These are phyloP conservation scores for Platalea minor DNA, from an alignment of 2,797 vertebrate genomes.

Conservation along the genomic window DNA sequence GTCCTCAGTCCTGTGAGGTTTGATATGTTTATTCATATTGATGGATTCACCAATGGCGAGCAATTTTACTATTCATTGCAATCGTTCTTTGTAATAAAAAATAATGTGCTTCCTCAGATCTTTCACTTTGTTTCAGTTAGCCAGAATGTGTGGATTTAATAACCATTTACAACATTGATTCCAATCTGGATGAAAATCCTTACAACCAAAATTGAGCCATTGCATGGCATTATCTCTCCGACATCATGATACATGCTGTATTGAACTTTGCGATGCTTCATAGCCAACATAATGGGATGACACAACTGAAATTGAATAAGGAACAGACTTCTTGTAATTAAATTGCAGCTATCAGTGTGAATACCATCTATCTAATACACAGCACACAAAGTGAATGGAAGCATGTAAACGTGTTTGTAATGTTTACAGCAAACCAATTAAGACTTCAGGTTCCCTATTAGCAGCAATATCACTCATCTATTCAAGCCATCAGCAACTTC, in stretches of 20 bases:
- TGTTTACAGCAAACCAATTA: slow-evolving; percentile 66
- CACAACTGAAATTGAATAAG: slow-evolving; percentile 52
- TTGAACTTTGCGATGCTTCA: slow-evolving; percentile 41
- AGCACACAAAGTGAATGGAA: slow-evolving; percentile 48
- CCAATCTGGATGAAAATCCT: slow-evolving; percentile 29
- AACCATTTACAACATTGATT: slow-evolving; percentile 54
- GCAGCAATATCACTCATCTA: slow-evolving; percentile 23
- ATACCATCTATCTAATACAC: slow-evolving; percentile 51
- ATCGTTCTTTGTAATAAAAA: slow-evolving; percentile 19
- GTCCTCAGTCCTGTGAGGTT: background rate
- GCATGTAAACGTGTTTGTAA: slow-evolving; percentile 31
- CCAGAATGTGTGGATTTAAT: slow-evolving; percentile 31
- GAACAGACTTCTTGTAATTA: slow-evolving; percentile 61
- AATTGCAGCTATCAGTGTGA: slow-evolving; percentile 60
- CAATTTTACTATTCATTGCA: background rate
- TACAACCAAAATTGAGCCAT: slow-evolving; percentile 11
- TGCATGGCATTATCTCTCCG: slow-evolving; percentile 5
- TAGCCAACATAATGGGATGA: slow-evolving; percentile 34
- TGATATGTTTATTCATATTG: slow-evolving; percentile 8
- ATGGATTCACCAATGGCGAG: background rate
- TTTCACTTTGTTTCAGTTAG: slow-evolving; percentile 38
- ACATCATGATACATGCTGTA: slow-evolving; percentile 16
- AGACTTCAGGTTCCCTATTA: slow-evolving; percentile 56
- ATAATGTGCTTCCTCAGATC: background rate
- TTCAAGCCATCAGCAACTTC: slow-evolving; percentile 14